These are phyloP conservation scores for Pelosia muscerda DNA, from an alignment of 2,888 invertebrate genomes.

Conservation along the genomic window DNA sequence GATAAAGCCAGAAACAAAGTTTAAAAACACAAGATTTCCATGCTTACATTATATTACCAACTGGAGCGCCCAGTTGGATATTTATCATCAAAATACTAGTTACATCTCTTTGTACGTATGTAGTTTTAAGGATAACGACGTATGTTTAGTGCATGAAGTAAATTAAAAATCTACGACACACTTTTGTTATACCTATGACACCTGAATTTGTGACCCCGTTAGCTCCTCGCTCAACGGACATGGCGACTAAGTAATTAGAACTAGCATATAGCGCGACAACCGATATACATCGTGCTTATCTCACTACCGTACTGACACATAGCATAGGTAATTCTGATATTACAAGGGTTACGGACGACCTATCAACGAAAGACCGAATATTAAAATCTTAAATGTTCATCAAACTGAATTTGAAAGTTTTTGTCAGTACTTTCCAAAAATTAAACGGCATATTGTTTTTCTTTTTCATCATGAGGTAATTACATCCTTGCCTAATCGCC, in stretches of 20 bases:
- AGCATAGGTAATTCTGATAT: neutral
- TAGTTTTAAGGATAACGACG: neutral
- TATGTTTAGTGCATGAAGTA: slow-evolving; percentile 8
- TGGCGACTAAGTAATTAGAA: slow-evolving; percentile 26
- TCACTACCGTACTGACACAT: neutral
- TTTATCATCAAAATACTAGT: neutral
- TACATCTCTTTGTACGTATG: neutral
- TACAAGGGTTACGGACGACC: too few species aligned
- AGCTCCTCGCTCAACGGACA: slow-evolving; percentile 5
- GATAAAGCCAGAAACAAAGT: too few species aligned
- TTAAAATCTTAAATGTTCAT: too few species aligned
- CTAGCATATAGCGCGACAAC: slow-evolving; percentile 14
- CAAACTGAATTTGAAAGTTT: too few species aligned
- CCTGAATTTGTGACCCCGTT: slow-evolving; percentile 24
- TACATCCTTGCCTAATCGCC: too few species aligned
- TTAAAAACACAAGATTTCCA: too few species aligned
- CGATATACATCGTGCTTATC: slow-evolving; percentile 7
- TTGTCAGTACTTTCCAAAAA: too few species aligned
- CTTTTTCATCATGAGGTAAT: too few species aligned
- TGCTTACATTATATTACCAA: neutral
- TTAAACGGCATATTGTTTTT: too few species aligned
- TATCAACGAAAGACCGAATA: too few species aligned
- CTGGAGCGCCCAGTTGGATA: neutral
- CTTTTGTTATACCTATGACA: slow-evolving; percentile 13
- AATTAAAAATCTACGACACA: slow-evolving; percentile 20